Conservation (phyloP, 1,140 invertebrate genomes). For the Formica selysi region DNA sequence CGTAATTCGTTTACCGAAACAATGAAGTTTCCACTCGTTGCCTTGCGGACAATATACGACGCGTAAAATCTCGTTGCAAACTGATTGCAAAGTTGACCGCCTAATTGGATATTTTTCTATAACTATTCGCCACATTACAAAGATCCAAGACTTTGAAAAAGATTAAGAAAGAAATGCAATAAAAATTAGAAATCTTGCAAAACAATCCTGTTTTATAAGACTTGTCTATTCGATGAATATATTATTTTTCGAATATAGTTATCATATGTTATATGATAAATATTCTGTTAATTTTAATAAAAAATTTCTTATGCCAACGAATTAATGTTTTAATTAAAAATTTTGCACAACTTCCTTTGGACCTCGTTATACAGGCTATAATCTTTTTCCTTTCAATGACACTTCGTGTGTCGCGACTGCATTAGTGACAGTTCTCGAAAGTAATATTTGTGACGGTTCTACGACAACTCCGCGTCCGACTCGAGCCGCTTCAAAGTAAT, state of each 20-base stretch:
- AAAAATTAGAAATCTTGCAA: background rate
- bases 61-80: slow-evolving; percentile 6
- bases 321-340: background rate
- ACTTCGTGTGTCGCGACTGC: background rate
- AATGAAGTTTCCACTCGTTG: slow-evolving; percentile 27
- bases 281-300: background rate
- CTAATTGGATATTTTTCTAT: background rate
- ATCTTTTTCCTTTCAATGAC: background rate
- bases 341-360: background rate
- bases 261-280: background rate
- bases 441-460: slow-evolving; percentile 3
- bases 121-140: background rate
- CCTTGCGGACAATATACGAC: background rate
- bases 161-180: background rate
- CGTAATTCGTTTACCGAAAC: slow-evolving; percentile 33
- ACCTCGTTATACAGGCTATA: background rate
- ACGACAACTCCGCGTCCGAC: background rate
- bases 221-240: background rate
- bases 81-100: background rate
- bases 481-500: slow-evolving; percentile 38
- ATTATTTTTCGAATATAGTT: background rate
- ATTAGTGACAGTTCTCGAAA: background rate
- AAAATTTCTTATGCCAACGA: background rate
- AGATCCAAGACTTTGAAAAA: background rate
- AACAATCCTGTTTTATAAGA: background rate